Conservation (phyloP, 1,140 invertebrate species). For the Drosophila pseudoobscura region DNA sequence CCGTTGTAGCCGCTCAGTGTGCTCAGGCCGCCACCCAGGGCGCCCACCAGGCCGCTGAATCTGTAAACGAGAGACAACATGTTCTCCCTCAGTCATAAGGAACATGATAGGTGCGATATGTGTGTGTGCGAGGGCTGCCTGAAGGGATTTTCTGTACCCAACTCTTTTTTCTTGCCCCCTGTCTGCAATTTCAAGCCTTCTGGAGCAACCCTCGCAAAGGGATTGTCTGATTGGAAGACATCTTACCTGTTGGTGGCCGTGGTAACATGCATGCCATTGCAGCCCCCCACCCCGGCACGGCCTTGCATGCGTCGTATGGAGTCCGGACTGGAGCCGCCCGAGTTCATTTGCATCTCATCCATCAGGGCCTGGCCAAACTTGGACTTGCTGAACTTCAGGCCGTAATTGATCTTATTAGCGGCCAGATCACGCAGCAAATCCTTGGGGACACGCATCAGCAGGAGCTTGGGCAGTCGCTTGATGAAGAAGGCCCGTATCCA, state of each 20-base stretch:
- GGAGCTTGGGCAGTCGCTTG: slow-evolving; percentile 90
- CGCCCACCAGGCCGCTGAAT: slow-evolving; percentile 88
- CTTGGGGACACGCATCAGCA: slow-evolving; percentile 94
- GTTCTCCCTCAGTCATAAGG: slow-evolving; percentile 7
- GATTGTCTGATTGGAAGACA: not conserved
- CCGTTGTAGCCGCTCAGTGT: slow-evolving; percentile 89
- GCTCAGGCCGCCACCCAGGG: slow-evolving; percentile 85
- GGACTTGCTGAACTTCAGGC: slow-evolving; percentile 86
- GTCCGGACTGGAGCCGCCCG: slow-evolving; percentile 89
- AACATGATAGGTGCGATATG: not conserved
- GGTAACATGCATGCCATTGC: slow-evolving; percentile 90
- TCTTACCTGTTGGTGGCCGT: slow-evolving; percentile 88
- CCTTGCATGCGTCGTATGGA: slow-evolving; percentile 87
- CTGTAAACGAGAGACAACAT: slow-evolving; percentile 82
- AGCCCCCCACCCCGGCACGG: slow-evolving; percentile 88
- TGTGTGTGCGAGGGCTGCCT: not conserved
- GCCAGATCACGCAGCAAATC: slow-evolving; percentile 91
- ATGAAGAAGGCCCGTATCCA: slow-evolving; percentile 96
- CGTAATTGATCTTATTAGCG: slow-evolving; percentile 89
- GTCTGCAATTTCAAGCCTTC: too few species aligned
- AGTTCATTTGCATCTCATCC: slow-evolving; percentile 87
- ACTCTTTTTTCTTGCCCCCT: too few species aligned
- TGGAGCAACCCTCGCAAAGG: not conserved
- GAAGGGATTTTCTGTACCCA: too few species aligned
- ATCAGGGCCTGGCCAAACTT: slow-evolving; percentile 88